Conservation (phyloP, 2,888 invertebrate species). For the Orthosia cruda region DNA sequence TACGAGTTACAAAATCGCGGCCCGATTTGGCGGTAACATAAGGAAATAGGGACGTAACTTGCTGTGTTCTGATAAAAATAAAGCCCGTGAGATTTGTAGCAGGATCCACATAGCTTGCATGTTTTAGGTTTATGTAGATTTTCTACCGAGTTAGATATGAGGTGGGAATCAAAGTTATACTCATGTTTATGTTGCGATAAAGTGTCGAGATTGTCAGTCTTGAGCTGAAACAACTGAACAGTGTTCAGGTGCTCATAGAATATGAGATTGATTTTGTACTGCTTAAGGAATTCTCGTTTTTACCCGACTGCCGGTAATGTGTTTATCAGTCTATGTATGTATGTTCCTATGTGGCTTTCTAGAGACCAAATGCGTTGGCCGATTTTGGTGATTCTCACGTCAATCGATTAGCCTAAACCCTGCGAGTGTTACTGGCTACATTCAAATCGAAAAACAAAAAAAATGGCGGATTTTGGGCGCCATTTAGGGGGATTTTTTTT, state of each 20-base stretch:
- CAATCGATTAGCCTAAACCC: no score
- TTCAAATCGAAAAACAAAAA: no score
- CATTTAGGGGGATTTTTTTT: no score
- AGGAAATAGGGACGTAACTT: slow-evolving; percentile 70
- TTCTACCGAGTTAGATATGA: slow-evolving; percentile 52
- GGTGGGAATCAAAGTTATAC: slow-evolving; percentile 45
- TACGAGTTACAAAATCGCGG: slow-evolving; percentile 82
- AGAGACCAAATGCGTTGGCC: no score
- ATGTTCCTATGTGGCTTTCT: no score
- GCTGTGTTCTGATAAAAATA: slow-evolving; percentile 80
- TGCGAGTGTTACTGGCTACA: no score
- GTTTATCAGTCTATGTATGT: no score
- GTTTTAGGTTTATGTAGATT: slow-evolving; percentile 67
- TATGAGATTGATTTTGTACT: slow-evolving; percentile 5
- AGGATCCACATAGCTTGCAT: slow-evolving; percentile 64
- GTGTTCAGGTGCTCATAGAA: slow-evolving; percentile 3
- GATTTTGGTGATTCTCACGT: no score
- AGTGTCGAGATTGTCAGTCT: slow-evolving; percentile 22
- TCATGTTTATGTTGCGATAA: slow-evolving; percentile 54
- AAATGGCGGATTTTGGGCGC: no score
- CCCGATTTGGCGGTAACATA: slow-evolving; percentile 77
- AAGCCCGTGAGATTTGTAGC: slow-evolving; percentile 79
- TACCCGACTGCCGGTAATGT: no score
- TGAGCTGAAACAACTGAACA: slow-evolving; percentile 10
- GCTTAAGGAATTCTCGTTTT: not conserved